These are phyloP conservation scores for Avahi laniger DNA, from an alignment of 2,797 vertebrate genomes.

Conservation along the genomic window DNA sequence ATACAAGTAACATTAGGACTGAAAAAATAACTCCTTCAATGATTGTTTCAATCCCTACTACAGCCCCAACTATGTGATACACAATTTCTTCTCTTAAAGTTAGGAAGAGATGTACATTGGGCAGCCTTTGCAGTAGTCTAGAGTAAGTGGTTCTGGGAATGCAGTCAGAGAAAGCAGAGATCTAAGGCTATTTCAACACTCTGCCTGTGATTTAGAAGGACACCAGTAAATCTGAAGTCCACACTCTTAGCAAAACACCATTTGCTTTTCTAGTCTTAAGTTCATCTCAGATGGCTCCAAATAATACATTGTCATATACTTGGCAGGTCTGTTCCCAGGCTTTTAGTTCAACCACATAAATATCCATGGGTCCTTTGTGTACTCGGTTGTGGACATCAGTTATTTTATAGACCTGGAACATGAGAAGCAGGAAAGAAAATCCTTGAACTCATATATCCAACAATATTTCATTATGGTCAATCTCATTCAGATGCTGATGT, in stretches of 20 bases:
- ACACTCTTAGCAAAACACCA: background rate
- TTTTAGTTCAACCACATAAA: constrained; percentile 39
- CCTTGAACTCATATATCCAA: constrained; percentile 13
- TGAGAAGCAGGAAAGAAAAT: constrained; percentile 52
- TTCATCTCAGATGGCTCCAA: background rate
- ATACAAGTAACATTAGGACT: background rate
- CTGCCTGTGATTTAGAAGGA: background rate
- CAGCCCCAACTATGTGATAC: background rate
- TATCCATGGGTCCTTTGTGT: background rate
- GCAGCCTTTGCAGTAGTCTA: background rate
- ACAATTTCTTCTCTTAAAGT: background rate
- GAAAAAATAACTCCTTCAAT: background rate
- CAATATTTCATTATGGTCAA: constrained; percentile 9
- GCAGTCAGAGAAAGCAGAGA: background rate
- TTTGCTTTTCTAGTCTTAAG: background rate
- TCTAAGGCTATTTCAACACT: background rate
- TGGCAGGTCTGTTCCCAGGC: background rate
- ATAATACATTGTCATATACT: background rate
- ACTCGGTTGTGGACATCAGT: constrained; percentile 20
- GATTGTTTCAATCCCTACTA: background rate
- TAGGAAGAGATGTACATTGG: background rate
- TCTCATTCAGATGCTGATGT: background rate
- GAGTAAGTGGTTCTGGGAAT: background rate
- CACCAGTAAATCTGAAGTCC: background rate
- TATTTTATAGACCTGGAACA: constrained; percentile 31